phyloP scores from a whole-genome alignment of 2,113 vertebrate species.

The Sphyrna mokarran region DNA sequence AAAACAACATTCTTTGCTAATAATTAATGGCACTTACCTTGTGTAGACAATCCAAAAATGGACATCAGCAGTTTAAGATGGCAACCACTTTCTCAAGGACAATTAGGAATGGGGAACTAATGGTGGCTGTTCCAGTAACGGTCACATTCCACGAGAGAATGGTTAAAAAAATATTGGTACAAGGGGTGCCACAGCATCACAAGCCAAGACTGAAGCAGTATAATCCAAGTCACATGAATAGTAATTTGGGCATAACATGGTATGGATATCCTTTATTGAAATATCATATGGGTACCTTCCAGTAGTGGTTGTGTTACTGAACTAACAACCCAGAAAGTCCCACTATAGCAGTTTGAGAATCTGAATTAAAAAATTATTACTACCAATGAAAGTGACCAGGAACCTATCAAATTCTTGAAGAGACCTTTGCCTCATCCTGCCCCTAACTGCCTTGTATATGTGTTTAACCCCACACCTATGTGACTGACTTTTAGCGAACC shows the following conservation, averaged over 20 bases:
- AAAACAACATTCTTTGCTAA: not conserved
- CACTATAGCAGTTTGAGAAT: not conserved
- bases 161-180: not conserved
- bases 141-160: not conserved
- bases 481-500: not conserved
- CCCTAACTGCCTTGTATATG: too few relatives aligned
- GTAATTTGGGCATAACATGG: not conserved
- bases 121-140: not conserved
- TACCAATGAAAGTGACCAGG: not conserved
- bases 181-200: not conserved
- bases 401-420: not conserved
- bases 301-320: not conserved
- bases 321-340: not conserved
- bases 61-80: not conserved
- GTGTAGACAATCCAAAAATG: too few relatives aligned
- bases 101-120: not conserved
- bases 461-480: not conserved
- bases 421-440: not conserved
- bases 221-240: not conserved
- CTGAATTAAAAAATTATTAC: not conserved
- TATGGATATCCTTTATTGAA: not conserved
- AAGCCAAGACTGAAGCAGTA: not conserved
- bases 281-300: not conserved
- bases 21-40: not conserved
- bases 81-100: not conserved